These are phyloP conservation scores for Amazona guildingii DNA, from an alignment of 2,113 vertebrate species.

Conservation along the genomic window DNA sequence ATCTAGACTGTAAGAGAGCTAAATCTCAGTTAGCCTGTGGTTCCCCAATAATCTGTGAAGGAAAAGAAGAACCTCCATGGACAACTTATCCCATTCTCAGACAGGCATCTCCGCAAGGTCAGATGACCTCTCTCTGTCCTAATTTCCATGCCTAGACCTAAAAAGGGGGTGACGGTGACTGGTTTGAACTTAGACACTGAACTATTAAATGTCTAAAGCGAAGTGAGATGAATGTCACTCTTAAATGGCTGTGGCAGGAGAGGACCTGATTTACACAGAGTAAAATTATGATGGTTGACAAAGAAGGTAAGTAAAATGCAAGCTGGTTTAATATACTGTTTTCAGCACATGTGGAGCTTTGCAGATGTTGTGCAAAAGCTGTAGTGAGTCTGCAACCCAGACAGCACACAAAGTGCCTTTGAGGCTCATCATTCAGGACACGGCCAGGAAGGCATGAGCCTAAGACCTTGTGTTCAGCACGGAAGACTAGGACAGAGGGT, in stretches of 20 bases:
- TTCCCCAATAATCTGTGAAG: neutral
- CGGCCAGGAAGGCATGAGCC: neutral
- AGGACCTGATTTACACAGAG: neutral
- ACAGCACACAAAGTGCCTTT: neutral
- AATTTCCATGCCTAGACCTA: neutral
- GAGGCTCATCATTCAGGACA: neutral
- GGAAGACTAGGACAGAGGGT: neutral
- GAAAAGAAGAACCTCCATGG: neutral
- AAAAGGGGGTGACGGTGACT: neutral
- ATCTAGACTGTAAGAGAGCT: neutral
- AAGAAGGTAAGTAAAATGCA: neutral
- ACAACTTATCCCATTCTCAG: neutral
- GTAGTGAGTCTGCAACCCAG: neutral
- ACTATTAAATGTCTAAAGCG: neutral
- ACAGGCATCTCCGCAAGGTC: neutral
- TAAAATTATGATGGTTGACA: neutral
- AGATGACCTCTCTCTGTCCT: neutral
- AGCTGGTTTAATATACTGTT: neutral
- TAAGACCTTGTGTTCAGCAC: neutral
- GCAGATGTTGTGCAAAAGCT: neutral
- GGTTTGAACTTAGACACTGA: neutral
- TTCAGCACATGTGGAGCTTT: neutral
- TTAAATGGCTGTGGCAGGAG: neutral
- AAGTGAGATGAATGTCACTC: neutral
- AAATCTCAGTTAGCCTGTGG: neutral